Base-by-base conservation (phyloP, 1,140 invertebrate genomes). In the Drosophila hydei region DNA sequence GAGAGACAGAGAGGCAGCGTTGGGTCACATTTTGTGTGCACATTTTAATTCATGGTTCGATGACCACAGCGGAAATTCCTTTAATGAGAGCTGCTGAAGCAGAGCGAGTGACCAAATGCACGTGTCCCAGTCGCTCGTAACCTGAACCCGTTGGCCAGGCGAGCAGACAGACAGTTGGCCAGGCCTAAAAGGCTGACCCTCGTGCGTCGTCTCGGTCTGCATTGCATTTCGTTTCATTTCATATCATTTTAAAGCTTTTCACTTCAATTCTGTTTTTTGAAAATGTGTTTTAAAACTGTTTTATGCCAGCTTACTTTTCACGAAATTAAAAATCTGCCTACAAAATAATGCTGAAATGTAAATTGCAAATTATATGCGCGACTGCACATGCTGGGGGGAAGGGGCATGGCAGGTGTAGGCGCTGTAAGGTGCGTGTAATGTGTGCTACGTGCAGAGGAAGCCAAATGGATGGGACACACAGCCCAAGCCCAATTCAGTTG, bases 61-160 rank as follows among this genome's bases (percentile, higher is more conserved):
- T 77, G 74, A 70, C 77, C 74, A 76, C 74, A 79, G 73, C 79
- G 79, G 79, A 83, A 83, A 83, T 79, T 83, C 77, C 79, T 83
- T 83, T 83, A 83, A 83, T 83, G 79, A 83, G 55, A 27, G 38
- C 50, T 50, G 52, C 45, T 52, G 42, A 38, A 36, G 18, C 43
- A 45, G 42, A 50, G 45, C 36, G 64, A 42, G 16, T 64, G 45
- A 16, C 58, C 72, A 77, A 77, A 56, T 77, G 67, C 72, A 77
- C 75, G 72, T 72, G 75, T 59, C 62, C 43, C 30, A 8, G 9
- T 8, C 23, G 36, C 27, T 38, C 43, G 64, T 69, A 69, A 73
- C 64, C 56, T 73, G 64, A 73, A 52, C 69, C 54, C 19, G 30
- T 38, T 67, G 55, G n/a, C 12, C 63, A 14, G 64, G 8, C 55